Evolutionary conservation across 2,888 invertebrate species (phyloP).

Genomic region (Apeira syringaria): DNA sequence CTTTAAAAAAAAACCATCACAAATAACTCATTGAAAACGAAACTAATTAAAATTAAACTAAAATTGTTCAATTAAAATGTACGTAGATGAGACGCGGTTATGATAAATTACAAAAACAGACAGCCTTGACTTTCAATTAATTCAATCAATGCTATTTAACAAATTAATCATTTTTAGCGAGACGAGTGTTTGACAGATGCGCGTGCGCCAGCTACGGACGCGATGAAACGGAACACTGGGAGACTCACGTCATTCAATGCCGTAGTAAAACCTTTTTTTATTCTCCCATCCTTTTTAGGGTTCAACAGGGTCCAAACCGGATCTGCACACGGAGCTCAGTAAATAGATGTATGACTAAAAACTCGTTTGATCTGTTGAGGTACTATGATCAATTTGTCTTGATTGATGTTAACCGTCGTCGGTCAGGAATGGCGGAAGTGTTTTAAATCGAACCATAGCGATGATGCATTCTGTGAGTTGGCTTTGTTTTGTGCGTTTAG

Average conservation of each 20-base stretch:
- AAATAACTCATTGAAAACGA: no score
- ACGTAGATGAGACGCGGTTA: no score
- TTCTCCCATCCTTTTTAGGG: conserved; percentile 60
- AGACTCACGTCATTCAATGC: conserved; percentile 36
- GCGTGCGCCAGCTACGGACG: conserved; percentile 36
- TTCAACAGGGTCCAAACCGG: conserved; percentile 44
- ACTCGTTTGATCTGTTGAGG: conserved; percentile 17
- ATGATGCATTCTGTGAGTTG: not conserved
- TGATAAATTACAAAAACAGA: no score
- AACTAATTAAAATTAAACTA: no score
- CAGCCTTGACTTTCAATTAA: not conserved
- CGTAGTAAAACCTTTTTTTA: conserved; percentile 46
- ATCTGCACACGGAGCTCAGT: conserved; percentile 12
- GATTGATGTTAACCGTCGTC: conserved; percentile 10
- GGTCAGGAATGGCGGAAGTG: not conserved
- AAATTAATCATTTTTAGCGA: no score
- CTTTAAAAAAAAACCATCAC: not conserved
- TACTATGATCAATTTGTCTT: conserved; percentile 11
- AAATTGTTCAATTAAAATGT: no score
- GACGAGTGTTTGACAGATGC: conserved; percentile 28
- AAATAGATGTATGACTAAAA: not conserved
- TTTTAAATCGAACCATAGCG: conserved; percentile 14
- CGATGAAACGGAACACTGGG: conserved; percentile 53
- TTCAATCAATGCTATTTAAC: no score
- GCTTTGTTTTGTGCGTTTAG: no score